Conservation (phyloP, 2,113 vertebrate genomes). For the Prinia subflava region DNA sequence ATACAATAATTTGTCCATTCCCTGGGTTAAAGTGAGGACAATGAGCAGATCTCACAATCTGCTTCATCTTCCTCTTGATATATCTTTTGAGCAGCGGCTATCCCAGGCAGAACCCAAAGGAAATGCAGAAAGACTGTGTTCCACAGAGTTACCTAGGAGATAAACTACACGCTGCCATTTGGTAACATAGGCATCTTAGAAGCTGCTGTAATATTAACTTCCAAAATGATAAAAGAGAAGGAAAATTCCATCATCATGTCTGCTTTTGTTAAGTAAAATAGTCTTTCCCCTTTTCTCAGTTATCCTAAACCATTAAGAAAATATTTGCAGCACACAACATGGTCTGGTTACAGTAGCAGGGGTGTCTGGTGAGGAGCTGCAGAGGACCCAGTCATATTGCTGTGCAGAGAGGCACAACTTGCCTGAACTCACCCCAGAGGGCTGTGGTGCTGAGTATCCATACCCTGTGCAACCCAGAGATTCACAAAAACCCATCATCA, state of each 20-base stretch:
- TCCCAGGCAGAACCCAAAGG: neutral
- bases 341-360: neutral
- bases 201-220: neutral
- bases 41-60: neutral
- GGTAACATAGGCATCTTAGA: neutral
- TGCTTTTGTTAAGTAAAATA: neutral
- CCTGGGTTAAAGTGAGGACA: neutral
- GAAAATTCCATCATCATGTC: neutral
- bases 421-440: neutral
- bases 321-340: rapidly evolving
- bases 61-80: neutral
- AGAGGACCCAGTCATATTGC: neutral
- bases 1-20: neutral
- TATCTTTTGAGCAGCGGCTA: neutral
- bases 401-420: neutral
- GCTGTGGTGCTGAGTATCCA: neutral
- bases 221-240: neutral
- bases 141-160: neutral
- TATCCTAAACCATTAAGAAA: neutral
- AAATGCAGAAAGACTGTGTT: neutral
- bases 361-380: neutral
- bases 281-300: neutral
- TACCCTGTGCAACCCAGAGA: neutral
- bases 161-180: neutral
- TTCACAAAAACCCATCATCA: neutral